Evolutionary conservation across 2,113 vertebrate genomes (phyloP).

Genomic region (Microtus ochrogaster): DNA sequence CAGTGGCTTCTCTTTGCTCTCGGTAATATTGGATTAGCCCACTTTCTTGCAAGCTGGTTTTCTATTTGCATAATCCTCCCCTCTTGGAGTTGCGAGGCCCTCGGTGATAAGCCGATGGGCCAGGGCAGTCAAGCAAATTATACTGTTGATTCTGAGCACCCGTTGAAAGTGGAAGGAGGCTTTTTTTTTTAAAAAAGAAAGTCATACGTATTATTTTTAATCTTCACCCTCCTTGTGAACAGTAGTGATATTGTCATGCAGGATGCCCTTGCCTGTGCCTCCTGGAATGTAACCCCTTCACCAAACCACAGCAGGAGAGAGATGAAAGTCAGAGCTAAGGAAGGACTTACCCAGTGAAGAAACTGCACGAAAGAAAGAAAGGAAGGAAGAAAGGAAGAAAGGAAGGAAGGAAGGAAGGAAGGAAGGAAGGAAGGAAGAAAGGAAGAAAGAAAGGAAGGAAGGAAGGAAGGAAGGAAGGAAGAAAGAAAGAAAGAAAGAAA

Average conservation of each 20-base stretch:
- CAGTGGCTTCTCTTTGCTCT: constrained; percentile 73
- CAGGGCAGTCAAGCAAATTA: constrained; percentile 64
- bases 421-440: too few species aligned
- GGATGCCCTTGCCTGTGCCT: not conserved
- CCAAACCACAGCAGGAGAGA: not conserved
- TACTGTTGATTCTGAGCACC: constrained; percentile 57
- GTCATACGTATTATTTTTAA: constrained; percentile 68
- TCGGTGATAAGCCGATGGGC: constrained; percentile 57
- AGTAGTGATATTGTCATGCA: not conserved
- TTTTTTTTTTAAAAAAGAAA: constrained; percentile 58
- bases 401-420: too few species aligned
- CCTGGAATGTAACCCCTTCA: not conserved
- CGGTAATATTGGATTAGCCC: constrained; percentile 90
- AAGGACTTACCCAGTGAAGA: not conserved
- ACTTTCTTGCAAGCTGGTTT: constrained; percentile 85
- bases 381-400: too few species aligned
- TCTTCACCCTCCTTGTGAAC: constrained; percentile 22
- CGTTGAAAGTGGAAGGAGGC: not conserved
- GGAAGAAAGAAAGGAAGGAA: too few species aligned
- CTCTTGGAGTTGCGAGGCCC: constrained; percentile 63
- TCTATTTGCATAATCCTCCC: constrained; percentile 87
- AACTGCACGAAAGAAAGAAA: too few species aligned
- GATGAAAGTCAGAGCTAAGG: constrained; percentile 7
- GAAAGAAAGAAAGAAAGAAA: too few species aligned
- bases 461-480: too few species aligned